Percentiles rank a stretch among this genome's conserved stretches.
These are phyloP conservation scores for Anthoptus insignis DNA, from an alignment of 2,888 invertebrate genomes.

Conservation along the genomic window DNA sequence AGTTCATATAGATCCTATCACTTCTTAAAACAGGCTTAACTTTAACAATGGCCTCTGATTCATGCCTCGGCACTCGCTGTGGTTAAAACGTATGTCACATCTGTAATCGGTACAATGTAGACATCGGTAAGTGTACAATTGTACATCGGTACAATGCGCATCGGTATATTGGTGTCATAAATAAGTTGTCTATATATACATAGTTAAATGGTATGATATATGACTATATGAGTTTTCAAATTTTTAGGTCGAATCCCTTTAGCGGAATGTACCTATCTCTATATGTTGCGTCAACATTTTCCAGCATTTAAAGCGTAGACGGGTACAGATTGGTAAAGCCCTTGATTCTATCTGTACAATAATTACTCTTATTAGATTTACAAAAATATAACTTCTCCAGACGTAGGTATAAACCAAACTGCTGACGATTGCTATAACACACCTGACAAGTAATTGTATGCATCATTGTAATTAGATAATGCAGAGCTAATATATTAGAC, in stretches of 20 bases:
- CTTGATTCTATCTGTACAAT: too few relatives aligned
- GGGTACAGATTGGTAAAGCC: too few relatives aligned
- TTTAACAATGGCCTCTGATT: slow-evolving; percentile 67
- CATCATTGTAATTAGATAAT: slow-evolving; percentile 3
- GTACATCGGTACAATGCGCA: too few relatives aligned
- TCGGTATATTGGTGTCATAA: too few relatives aligned
- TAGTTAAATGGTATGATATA: too few relatives aligned
- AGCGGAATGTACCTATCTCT: too few relatives aligned
- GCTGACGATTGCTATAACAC: background rate
- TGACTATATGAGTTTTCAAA: too few relatives aligned
- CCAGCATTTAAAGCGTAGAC: too few relatives aligned
- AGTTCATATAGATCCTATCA: slow-evolving; percentile 3
- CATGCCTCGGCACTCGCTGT: slow-evolving; percentile 58
- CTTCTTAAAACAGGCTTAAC: slow-evolving; percentile 28
- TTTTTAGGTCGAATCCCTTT: too few relatives aligned
- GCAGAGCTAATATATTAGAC: background rate
- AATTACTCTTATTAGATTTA: too few relatives aligned
- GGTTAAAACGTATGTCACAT: background rate
- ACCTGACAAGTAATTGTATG: background rate
- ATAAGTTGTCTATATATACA: too few relatives aligned
- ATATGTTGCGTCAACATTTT: too few relatives aligned
- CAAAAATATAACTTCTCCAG: background rate
- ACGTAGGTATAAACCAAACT: slow-evolving; percentile 12
- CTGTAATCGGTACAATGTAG: background rate
- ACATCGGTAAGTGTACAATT: background rate